A percentile compares a stretch with the other conserved stretches of the same genome.
These are phyloP conservation scores for Erythrocercus mccallii DNA, from an alignment of 2,113 vertebrate genomes.

Conservation along the genomic window DNA sequence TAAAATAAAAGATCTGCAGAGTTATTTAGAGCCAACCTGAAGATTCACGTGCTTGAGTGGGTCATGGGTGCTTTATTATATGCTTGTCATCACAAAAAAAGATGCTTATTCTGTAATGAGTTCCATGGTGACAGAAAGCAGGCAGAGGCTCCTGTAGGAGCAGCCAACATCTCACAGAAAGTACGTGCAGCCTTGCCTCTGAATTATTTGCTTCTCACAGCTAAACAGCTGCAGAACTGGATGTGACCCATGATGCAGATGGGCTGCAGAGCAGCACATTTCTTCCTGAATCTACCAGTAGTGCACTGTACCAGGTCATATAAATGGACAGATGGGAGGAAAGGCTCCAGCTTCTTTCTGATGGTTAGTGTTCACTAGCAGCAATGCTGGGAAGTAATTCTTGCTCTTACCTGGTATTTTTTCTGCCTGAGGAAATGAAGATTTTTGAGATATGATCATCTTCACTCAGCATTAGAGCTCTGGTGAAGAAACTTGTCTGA, in stretches of 20 bases:
- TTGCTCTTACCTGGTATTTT: background rate
- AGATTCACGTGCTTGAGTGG: background rate
- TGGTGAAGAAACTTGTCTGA: background rate
- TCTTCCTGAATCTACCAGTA: background rate
- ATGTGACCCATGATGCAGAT: background rate
- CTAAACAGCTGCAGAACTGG: background rate
- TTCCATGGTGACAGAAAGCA: background rate
- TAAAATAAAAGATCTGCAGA: conserved; percentile 12
- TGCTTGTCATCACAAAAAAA: background rate
- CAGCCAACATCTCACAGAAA: background rate
- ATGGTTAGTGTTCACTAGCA: background rate
- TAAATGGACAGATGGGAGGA: background rate
- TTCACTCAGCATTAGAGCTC: background rate
- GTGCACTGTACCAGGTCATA: background rate
- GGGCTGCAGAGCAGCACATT: background rate
- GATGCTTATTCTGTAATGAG: background rate
- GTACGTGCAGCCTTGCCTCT: background rate
- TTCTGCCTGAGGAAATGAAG: background rate
- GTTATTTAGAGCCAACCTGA: background rate
- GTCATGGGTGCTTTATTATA: background rate
- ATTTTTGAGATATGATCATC: background rate
- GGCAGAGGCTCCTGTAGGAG: background rate
- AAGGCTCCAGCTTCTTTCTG: background rate
- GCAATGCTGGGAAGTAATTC: background rate
- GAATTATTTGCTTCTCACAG: background rate